These are phyloP conservation scores for Sylvietta virens DNA, from an alignment of 2,113 vertebrate species.

Conservation along the genomic window DNA sequence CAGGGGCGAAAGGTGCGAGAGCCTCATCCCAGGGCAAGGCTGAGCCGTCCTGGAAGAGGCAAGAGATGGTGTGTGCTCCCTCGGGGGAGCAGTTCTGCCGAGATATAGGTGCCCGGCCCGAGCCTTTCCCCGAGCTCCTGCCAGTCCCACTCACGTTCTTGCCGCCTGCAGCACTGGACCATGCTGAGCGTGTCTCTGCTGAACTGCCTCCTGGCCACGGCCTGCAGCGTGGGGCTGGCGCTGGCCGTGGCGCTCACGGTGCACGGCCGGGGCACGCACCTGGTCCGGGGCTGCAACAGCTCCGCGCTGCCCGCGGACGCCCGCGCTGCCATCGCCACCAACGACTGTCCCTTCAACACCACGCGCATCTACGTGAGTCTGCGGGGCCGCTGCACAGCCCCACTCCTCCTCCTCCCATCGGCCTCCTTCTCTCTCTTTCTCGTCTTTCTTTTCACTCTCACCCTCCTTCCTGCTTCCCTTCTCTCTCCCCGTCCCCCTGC, in stretches of 20 bases:
- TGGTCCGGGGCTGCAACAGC: constrained; percentile 83
- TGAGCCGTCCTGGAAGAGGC: not conserved
- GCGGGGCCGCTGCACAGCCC: accelerated
- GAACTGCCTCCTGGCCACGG: constrained; percentile 81
- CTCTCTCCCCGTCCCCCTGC: too few species aligned
- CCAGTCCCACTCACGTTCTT: not conserved
- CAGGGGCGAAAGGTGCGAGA: accelerated
- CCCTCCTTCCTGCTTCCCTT: too few species aligned
- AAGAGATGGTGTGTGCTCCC: accelerated
- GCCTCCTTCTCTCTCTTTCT: not conserved
- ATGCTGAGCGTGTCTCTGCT: constrained; percentile 75
- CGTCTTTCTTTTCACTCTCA: not conserved
- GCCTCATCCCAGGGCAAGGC: accelerated
- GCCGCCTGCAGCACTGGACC: constrained; percentile 77
- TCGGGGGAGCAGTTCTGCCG: accelerated
- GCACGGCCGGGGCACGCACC: constrained; percentile 69
- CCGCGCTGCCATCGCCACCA: constrained; percentile 67
- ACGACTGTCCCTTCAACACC: constrained; percentile 87
- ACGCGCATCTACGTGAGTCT: constrained; percentile 90
- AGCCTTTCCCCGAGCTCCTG: too few species aligned
- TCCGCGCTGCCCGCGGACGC: constrained; percentile 70
- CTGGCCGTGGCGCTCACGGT: constrained; percentile 83
- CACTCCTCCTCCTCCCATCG: accelerated
- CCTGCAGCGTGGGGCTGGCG: constrained; percentile 81
- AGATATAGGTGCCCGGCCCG: accelerated